Conservation (phyloP, 2,113 vertebrate genomes). For the Chelonoidis abingdonii region DNA sequence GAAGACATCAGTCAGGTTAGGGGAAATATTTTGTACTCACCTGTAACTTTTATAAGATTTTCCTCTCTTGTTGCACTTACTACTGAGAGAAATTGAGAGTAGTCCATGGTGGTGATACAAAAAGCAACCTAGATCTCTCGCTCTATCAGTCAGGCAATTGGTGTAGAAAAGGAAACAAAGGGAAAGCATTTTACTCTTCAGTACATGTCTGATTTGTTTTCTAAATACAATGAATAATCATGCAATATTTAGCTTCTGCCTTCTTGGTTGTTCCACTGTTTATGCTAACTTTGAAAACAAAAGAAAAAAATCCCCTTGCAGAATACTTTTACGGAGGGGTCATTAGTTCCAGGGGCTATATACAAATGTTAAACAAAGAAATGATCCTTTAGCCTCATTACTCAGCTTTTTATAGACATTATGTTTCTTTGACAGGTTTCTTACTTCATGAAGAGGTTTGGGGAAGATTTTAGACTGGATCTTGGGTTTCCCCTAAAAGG, state of each 20-base stretch:
- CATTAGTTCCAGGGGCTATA: not conserved
- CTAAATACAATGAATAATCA: not conserved
- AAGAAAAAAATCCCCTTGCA: not conserved
- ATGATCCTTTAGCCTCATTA: not conserved
- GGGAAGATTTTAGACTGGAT: not conserved
- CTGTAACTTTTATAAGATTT: slow-evolving; percentile 80
- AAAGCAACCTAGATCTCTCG: not conserved
- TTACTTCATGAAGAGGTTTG: not conserved
- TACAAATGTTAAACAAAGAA: not conserved
- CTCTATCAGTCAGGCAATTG: not conserved
- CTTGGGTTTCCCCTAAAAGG: not conserved
- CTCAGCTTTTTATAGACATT: not conserved
- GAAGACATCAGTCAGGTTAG: not conserved
- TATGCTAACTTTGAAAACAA: not conserved
- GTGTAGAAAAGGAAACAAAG: not conserved
- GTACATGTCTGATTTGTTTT: not conserved
- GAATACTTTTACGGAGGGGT: not conserved
- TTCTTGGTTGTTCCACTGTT: not conserved
- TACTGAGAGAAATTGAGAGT: slow-evolving; percentile 82
- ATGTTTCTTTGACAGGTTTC: not conserved
- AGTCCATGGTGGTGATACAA: slow-evolving; percentile 80
- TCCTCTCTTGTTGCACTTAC: slow-evolving; percentile 81
- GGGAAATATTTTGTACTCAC: slow-evolving; percentile 72
- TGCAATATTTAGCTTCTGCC: not conserved
- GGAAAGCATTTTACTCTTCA: not conserved